Evolutionary conservation across 2,888 invertebrate species (phyloP), one percentile per base, ranked within the genome.

Genomic region (Alcis repandata): DNA sequence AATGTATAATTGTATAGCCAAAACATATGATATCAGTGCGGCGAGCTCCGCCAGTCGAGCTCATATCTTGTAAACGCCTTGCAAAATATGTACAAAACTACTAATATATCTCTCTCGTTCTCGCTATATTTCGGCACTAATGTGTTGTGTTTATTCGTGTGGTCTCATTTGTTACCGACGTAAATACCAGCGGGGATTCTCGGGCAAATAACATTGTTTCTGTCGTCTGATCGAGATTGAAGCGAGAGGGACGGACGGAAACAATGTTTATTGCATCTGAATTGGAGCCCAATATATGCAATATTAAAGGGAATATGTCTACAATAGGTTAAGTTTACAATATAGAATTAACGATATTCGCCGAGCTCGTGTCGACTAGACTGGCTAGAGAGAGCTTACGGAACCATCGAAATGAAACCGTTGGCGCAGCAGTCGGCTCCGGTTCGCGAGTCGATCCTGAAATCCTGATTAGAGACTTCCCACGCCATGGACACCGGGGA

Each of bases 301-400:
- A 56, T 56, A 57, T 40, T 40, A 40, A 53, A 13, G 38, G 13
- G n/a, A 22, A 40, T 53, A 15, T 40, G 40, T 53, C 22, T 36
- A 36, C 36, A 36, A 53, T 60, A 52, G 32, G 49, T 46, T 57
- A 51, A 60, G 43, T 65, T 59, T 58, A 41, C 54, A 52, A 45
- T 13, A 38, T 49, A 43, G 38, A 22, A 43, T 53, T 20, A 59
- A 41, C n/a, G 54, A 38, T 59, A 59, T 59, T 27, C 64, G 64
- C 45, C 36, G 51, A 51, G 51, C 60, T 65, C 52, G 41, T 48
- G 59, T 62, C 52, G 36, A 36, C 64, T 63, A 66, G 63, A 72
- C 68, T 72, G 71, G 71, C 67, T 71, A 62, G 72, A 60, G n/a
- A n/a, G 66, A 67, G 70, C 69, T 72, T 73, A 64, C 33, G 20